Conservation (phyloP, 92 coral and sea anemone genomes). For the Micromussa lordhowensis region DNA sequence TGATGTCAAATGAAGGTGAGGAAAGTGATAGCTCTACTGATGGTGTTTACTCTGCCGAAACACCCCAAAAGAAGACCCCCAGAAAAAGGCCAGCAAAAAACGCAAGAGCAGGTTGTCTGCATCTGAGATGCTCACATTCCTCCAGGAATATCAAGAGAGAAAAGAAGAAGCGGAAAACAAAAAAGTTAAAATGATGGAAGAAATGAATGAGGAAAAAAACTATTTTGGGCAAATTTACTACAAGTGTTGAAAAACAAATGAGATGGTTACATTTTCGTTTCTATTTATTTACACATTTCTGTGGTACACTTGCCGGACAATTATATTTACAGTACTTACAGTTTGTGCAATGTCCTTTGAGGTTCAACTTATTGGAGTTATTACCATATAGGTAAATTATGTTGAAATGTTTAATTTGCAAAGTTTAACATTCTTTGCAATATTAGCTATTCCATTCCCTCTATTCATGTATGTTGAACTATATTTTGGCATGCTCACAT, state of each 20-base stretch:
- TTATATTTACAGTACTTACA: no score
- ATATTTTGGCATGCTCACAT: background rate
- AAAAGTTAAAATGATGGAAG: slow-evolving; percentile 31
- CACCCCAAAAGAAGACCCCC: slow-evolving; percentile 47
- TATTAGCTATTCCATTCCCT: no score
- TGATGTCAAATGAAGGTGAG: slow-evolving; percentile 14
- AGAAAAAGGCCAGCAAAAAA: slow-evolving; percentile 40
- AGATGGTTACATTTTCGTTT: no score
- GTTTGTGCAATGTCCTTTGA: no score
- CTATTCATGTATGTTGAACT: no score
- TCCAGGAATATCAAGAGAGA: slow-evolving; percentile 39
- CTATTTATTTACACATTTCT: no score
- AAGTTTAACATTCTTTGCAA: no score
- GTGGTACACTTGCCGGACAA: background rate
- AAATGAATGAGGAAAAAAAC: slow-evolving; percentile 33
- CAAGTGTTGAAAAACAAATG: no score
- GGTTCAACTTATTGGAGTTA: no score
- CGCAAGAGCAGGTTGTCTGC: slow-evolving; percentile 52
- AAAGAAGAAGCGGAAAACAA: slow-evolving; percentile 36
- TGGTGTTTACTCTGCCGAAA: background rate
- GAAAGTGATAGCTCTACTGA: slow-evolving; percentile 32
- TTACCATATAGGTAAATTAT: no score
- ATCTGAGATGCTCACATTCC: slow-evolving; percentile 46
- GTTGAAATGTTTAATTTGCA: no score
- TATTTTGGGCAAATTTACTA: slow-evolving; percentile 6